Base-by-base conservation (phyloP, 2,113 vertebrate genomes). In the Entomyzon cyanotis region DNA sequence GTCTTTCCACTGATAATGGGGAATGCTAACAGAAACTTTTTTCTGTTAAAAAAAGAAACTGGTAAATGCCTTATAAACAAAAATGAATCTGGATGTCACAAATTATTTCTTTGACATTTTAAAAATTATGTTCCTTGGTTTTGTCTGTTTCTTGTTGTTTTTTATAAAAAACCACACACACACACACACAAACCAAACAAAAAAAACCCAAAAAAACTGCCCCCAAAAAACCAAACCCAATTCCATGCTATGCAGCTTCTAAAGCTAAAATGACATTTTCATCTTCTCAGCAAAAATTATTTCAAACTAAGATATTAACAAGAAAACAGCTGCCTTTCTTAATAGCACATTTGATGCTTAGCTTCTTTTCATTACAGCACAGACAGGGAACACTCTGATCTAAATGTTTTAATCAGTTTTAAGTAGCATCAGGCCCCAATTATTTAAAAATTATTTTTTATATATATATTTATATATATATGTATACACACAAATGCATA, bases 301-400 rank as follows among this genome's bases (percentile, higher is more conserved):
- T 92, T 94, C 90, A 90, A 82, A 55, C 25, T 74, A 93, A 90
- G 50, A 77, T 76, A 95, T 81, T 87, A 93, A 53, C 28, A 92
- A 78, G 63, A 88, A 90, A 94, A 90, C 71, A 92, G 37, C 59
- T 83, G 67, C 35, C 84, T 96, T 86, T 80, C 42, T 93, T 83
- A 96, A 91, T 85, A 92, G 82, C 85, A 65, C 41, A 76, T 90
- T 91, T 41, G 84, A 91, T 85, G 62, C 83, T 77, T 84, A 92
- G 33, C 37, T 83, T 94, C 39, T 93, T 93, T 83, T 88, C 79
- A 92, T 90, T 94, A 69, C 27, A 69, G 63, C 52, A 69, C 37
- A 89, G 73, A 55, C 52, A 80, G 28, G 10, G 63, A 55, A 74
- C 70, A 77, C 71, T 93, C 93, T 93, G 67, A 88, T 95, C 71